Conservation (phyloP, 1,140 invertebrate species). For the Colletes gigas region DNA sequence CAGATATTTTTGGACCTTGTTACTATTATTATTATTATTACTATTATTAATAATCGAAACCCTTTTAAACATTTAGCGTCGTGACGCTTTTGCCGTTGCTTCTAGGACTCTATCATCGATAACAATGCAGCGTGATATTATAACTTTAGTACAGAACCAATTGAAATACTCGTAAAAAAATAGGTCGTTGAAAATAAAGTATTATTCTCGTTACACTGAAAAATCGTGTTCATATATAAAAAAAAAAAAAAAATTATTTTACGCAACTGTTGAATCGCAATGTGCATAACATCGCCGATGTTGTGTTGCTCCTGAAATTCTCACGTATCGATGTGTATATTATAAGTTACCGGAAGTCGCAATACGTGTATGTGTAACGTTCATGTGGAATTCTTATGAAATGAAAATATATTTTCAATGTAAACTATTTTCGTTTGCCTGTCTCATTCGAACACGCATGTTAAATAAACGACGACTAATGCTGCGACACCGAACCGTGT, state of each 20-base stretch:
- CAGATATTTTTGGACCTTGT: conserved; percentile 50
- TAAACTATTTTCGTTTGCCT: conserved; percentile 40
- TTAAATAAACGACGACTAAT: neutral
- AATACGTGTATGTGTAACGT: conserved; percentile 46
- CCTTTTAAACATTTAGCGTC: neutral
- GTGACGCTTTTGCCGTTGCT: neutral
- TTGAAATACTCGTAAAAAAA: neutral
- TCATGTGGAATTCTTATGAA: conserved; percentile 48
- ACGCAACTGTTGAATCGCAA: conserved; percentile 24
- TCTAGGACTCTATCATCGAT: neutral
- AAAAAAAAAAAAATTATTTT: conserved; percentile 8
- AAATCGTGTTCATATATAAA: conserved; percentile 26
- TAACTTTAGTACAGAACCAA: neutral
- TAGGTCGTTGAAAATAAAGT: neutral
- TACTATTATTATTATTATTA: conserved; percentile 4
- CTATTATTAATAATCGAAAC: neutral
- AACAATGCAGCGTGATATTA: neutral
- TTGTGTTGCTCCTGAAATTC: conserved; percentile 23
- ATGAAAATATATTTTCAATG: conserved; percentile 67
- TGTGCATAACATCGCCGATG: neutral
- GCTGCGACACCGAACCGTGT: neutral
- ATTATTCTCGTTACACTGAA: conserved; percentile 4
- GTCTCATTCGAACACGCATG: neutral
- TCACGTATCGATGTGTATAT: conserved; percentile 16
- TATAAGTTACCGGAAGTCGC: conserved; percentile 12